Conservation (phyloP, 2,113 vertebrate genomes). For the Pantherophis guttatus region DNA sequence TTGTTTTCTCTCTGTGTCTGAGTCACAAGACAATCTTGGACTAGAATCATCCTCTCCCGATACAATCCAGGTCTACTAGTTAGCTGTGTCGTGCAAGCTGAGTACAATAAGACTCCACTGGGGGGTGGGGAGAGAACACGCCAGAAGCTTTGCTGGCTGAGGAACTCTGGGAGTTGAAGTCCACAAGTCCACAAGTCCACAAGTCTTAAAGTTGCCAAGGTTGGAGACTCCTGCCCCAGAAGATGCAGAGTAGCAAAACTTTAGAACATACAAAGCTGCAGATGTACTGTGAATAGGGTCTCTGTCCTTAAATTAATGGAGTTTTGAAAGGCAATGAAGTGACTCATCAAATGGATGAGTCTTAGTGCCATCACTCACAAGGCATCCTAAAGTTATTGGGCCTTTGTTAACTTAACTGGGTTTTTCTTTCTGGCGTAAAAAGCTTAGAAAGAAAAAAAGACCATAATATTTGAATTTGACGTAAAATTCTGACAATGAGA, state of each 20-base stretch:
- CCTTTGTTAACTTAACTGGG: neutral
- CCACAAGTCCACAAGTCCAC: no score
- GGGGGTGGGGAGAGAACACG: neutral
- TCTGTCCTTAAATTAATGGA: neutral
- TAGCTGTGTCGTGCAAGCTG: neutral
- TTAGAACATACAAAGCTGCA: neutral
- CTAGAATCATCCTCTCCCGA: fast-evolving
- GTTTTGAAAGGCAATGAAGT: no score
- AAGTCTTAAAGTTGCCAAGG: no score
- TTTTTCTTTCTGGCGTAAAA: neutral
- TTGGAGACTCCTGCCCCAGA: neutral
- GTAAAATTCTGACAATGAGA: neutral
- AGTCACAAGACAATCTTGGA: conserved; percentile 29
- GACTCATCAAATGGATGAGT: neutral
- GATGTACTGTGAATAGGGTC: neutral
- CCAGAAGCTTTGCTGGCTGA: no score
- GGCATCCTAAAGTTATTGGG: neutral
- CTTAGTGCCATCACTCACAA: neutral
- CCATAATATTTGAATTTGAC: neutral
- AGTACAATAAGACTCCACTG: neutral
- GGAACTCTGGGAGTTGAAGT: no score
- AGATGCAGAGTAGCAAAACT: neutral
- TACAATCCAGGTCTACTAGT: neutral
- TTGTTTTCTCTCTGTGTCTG: neutral
- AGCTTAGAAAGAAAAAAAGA: neutral